Evolutionary conservation across 2,113 vertebrate species (phyloP).

Genomic region (Thunnus maccoyii): DNA sequence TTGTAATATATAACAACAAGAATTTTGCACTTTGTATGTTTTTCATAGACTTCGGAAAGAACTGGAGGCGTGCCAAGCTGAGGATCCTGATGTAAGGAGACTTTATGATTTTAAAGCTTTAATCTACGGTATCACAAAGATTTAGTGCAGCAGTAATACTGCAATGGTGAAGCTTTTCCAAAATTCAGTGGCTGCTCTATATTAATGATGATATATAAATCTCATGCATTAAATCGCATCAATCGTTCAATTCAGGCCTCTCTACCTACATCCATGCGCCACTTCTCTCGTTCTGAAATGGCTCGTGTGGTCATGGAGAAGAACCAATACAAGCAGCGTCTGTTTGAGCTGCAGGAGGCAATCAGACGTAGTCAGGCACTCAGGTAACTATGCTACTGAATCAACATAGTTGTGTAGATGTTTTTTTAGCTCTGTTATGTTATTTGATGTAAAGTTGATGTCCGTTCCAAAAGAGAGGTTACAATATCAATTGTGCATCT

Average conservation of each 20-base stretch:
- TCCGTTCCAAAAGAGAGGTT: background rate
- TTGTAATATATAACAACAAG: background rate
- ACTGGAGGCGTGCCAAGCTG: slow-evolving; percentile 74
- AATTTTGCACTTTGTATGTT: background rate
- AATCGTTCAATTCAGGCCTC: slow-evolving; percentile 57
- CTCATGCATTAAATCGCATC: background rate
- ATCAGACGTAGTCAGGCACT: slow-evolving; percentile 76
- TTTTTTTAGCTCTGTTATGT: background rate
- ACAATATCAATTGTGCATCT: no score
- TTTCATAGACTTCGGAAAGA: slow-evolving; percentile 79
- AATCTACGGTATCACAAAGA: background rate
- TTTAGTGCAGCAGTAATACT: background rate
- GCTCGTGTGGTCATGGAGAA: slow-evolving; percentile 88
- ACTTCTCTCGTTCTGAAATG: slow-evolving; percentile 87
- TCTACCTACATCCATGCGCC: slow-evolving; percentile 69
- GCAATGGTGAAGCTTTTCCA: background rate
- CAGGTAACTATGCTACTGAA: slow-evolving; percentile 60
- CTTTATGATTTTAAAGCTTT: background rate
- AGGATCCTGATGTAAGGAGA: slow-evolving; percentile 80
- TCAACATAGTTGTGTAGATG: no score
- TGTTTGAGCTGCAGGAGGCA: slow-evolving; percentile 86
- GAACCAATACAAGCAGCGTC: slow-evolving; percentile 87
- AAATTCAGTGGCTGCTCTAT: background rate
- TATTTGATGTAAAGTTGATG: background rate
- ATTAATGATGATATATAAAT: background rate